A percentile compares a stretch with the other conserved stretches of the same genome.
phyloP scores from a whole-genome alignment of 2,113 vertebrate genomes.

The Dromiciops gliroides region DNA sequence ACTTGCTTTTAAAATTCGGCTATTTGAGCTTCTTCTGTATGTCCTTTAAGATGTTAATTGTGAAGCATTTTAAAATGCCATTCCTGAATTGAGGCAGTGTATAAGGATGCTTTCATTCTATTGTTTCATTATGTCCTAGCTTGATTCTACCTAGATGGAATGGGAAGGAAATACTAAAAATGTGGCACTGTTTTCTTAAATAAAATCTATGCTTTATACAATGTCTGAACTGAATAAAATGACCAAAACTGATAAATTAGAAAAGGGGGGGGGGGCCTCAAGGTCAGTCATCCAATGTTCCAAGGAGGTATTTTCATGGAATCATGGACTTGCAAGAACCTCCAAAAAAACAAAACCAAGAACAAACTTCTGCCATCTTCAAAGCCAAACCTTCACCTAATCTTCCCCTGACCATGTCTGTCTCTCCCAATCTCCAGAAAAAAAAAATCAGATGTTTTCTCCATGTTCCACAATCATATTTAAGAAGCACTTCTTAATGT shows the following conservation, averaged over 20 bases:
- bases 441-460: background rate
- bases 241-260: background rate
- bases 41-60: background rate
- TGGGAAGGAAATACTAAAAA: background rate
- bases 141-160: background rate
- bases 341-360: background rate
- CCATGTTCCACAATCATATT: background rate
- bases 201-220: background rate
- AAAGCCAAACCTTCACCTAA: background rate
- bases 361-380: background rate
- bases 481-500: background rate
- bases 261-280: background rate
- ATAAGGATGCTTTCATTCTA: background rate
- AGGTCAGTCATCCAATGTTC: background rate
- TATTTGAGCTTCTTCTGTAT: background rate
- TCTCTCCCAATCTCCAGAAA: background rate
- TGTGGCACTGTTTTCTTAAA: background rate
- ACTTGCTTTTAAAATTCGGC: background rate
- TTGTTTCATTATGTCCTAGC: background rate
- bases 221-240: background rate
- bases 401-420: background rate
- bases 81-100: background rate
- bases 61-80: background rate
- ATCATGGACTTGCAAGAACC: background rate
- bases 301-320: background rate